phyloP scores from a whole-genome alignment of 2,113 vertebrate genomes.

The Leiothrix lutea region DNA sequence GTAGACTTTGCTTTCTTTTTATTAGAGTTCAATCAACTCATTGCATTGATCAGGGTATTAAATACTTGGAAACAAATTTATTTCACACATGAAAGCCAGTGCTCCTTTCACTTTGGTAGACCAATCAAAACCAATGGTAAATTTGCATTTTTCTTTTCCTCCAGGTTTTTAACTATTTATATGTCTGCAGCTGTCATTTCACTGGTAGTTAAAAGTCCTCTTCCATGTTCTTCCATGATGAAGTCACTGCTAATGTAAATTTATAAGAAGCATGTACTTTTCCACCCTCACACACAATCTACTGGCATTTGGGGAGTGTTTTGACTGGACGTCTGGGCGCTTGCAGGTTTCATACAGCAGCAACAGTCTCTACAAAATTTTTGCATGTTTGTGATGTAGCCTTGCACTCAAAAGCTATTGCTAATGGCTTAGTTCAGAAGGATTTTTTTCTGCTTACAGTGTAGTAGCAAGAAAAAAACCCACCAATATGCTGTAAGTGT shows the following conservation, averaged over 20 bases:
- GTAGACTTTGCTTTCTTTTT: neutral
- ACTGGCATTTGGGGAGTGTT: neutral
- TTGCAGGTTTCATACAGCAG: neutral
- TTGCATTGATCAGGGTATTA: neutral
- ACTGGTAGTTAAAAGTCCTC: neutral
- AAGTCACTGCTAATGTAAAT: neutral
- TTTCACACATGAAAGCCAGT: neutral
- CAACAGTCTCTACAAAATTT: neutral
- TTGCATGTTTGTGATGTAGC: neutral
- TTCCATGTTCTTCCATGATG: neutral
- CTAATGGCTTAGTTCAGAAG: neutral
- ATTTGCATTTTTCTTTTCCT: neutral
- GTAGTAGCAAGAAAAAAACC: neutral
- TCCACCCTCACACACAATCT: neutral
- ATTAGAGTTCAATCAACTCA: neutral
- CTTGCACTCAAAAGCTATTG: neutral
- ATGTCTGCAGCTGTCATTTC: neutral
- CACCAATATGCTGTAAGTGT: neutral
- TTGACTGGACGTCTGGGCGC: neutral
- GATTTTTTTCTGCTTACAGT: neutral
- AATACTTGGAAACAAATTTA: neutral
- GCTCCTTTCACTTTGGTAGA: neutral
- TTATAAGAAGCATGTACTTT: neutral
- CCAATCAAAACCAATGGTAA: neutral
- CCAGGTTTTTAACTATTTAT: neutral